These are phyloP conservation scores for Phataginus tetradactyla DNA, from an alignment of 2,797 vertebrate genomes.

Conservation along the genomic window DNA sequence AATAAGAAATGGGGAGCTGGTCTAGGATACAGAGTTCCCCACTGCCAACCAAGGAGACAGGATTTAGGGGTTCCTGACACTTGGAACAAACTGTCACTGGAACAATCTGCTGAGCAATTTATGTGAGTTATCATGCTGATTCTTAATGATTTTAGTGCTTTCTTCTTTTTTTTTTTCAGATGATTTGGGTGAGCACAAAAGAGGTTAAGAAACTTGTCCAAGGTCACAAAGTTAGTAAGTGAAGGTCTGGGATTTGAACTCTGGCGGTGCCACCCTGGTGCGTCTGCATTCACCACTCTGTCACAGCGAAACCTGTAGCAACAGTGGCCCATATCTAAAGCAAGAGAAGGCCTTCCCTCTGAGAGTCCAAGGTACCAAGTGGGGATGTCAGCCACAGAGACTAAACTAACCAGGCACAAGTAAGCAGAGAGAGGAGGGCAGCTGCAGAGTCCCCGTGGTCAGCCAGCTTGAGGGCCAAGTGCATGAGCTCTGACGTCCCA, in stretches of 20 bases:
- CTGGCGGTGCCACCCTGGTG: fast-evolving
- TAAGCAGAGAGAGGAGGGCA: not conserved
- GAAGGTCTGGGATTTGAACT: not conserved
- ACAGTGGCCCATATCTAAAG: not conserved
- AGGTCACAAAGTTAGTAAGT: not conserved
- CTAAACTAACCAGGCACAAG: too few relatives aligned
- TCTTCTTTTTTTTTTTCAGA: not conserved
- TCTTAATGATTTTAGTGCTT: not conserved
- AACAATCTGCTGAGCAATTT: not conserved
- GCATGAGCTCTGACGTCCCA: not conserved
- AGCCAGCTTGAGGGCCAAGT: not conserved
- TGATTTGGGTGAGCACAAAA: not conserved
- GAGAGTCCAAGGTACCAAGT: not conserved
- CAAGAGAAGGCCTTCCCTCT: not conserved
- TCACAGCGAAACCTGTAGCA: not conserved
- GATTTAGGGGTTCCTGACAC: not conserved
- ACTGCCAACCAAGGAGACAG: not conserved
- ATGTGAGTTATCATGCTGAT: not conserved
- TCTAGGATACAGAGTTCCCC: not conserved
- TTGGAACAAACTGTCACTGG: not conserved
- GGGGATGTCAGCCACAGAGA: not conserved
- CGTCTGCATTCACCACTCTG: not conserved
- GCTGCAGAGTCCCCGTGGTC: too few relatives aligned
- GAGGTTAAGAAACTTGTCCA: not conserved
- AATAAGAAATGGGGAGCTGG: not conserved